phyloP scores from a whole-genome alignment of 2,797 vertebrate genomes.

The Hybognathus amarus region DNA sequence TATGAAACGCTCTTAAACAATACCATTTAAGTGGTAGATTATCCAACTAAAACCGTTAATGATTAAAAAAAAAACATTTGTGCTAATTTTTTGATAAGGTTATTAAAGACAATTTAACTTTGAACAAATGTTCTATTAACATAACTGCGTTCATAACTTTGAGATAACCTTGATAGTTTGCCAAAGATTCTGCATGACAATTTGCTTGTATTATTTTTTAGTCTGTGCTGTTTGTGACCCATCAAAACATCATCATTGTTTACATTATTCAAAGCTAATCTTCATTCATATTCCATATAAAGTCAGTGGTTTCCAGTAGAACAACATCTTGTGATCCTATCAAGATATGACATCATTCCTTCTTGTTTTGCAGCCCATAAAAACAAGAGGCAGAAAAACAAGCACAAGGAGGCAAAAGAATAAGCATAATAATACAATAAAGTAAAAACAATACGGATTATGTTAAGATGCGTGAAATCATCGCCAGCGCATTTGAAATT shows the following conservation, averaged over 20 bases:
- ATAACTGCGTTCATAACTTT: too few species aligned
- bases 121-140: too few species aligned
- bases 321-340: neutral
- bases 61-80: too few species aligned
- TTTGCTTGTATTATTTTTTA: too few species aligned
- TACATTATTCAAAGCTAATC: neutral
- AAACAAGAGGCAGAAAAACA: constrained; percentile 37
- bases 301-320: neutral
- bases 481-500: constrained; percentile 45
- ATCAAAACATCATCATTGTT: neutral
- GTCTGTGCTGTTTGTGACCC: neutral
- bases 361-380: constrained; percentile 7
- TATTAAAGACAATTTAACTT: too few species aligned
- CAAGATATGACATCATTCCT: neutral
- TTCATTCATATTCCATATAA: neutral
- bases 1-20: too few species aligned
- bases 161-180: too few species aligned
- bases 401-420: constrained; percentile 12
- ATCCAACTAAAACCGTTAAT: too few species aligned
- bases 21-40: too few species aligned
- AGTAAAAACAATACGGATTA: constrained; percentile 55
- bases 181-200: too few species aligned
- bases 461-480: constrained; percentile 51
- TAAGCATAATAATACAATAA: constrained; percentile 26
- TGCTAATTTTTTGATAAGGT: too few species aligned